Conservation (phyloP, 92 coral and sea anemone species). For the Siderastrea radians region DNA sequence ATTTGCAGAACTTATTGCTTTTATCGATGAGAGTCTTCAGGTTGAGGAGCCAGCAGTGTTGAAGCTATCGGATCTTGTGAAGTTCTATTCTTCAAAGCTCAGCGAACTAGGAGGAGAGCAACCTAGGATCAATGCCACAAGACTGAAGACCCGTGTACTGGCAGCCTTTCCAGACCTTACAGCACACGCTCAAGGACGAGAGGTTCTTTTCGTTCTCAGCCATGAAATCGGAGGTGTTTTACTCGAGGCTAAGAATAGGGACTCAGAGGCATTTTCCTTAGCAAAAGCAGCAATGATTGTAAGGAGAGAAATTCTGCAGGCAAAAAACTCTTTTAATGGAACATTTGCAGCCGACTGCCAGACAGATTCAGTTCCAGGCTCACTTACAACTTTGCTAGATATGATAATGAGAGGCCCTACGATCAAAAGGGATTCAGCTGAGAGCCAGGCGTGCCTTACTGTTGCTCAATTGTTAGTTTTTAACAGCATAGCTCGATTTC, state of each 20-base stretch:
- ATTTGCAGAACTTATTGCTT: conserved; percentile 63
- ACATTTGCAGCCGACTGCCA: too few relatives aligned
- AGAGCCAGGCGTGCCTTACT: conserved; percentile 73
- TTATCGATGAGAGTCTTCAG: conserved; percentile 54
- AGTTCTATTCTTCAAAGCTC: conserved; percentile 37
- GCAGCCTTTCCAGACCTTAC: too few relatives aligned
- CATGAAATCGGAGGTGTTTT: conserved; percentile 41
- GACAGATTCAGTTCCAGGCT: conserved; percentile 53
- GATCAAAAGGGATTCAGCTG: conserved; percentile 24
- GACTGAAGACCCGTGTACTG: conserved; percentile 45
- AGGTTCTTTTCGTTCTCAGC: conserved; percentile 23
- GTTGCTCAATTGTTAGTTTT: conserved; percentile 69
- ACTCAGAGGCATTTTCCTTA: conserved; percentile 56
- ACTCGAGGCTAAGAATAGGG: conserved; percentile 54
- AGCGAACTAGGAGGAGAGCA: conserved; percentile 48
- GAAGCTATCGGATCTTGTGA: conserved; percentile 49
- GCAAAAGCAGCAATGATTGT: conserved; percentile 75
- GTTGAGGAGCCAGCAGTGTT: conserved; percentile 52
- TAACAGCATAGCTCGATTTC: conserved; percentile 38
- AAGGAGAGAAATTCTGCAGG: conserved; percentile 69
- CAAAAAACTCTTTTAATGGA: conserved; percentile 48
- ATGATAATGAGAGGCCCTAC: conserved; percentile 65
- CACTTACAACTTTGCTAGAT: conserved; percentile 44
- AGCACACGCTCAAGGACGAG: too few relatives aligned
- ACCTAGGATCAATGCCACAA: conserved; percentile 43